Evolutionary conservation across 2,888 invertebrate genomes (phyloP).

Genomic region (Terebella lapidaria): DNA sequence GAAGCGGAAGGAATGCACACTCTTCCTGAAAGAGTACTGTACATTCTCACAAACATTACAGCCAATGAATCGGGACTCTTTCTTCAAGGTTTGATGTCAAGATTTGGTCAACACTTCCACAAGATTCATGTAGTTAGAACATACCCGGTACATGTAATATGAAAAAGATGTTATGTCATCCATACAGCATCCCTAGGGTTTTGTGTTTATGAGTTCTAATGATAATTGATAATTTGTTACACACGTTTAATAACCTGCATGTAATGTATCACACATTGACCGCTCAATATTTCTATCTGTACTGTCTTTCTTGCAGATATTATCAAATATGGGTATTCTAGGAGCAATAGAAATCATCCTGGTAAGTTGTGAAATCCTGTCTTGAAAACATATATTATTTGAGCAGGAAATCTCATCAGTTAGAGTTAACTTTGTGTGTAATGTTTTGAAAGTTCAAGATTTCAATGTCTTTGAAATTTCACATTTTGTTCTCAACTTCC

Average conservation of each 20-base stretch:
- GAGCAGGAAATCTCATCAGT: too few relatives aligned
- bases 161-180: too few relatives aligned
- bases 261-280: neutral
- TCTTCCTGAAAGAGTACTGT: conserved; percentile 98
- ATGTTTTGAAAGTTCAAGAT: too few relatives aligned
- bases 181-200: too few relatives aligned
- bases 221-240: too few relatives aligned
- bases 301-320: conserved; percentile 53
- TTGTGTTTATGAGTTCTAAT: too few relatives aligned
- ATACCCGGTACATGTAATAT: too few relatives aligned
- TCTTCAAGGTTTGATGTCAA: conserved; percentile 69
- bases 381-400: neutral
- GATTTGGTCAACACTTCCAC: conserved; percentile 4
- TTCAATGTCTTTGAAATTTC: too few relatives aligned
- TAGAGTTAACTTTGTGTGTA: too few relatives aligned
- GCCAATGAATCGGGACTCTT: conserved; percentile 91
- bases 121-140: too few relatives aligned
- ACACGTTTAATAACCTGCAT: neutral
- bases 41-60: conserved; percentile 98
- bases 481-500: too few relatives aligned
- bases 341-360: conserved; percentile 50
- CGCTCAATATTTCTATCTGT: neutral
- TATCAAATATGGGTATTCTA: conserved; percentile 50
- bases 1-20: conserved; percentile 86
- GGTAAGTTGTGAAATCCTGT: conserved; percentile 36